A percentile compares a stretch with the other conserved stretches of the same genome.
Conservation (phyloP, 2,888 invertebrate genomes). For the Calameuta pallipes region DNA sequence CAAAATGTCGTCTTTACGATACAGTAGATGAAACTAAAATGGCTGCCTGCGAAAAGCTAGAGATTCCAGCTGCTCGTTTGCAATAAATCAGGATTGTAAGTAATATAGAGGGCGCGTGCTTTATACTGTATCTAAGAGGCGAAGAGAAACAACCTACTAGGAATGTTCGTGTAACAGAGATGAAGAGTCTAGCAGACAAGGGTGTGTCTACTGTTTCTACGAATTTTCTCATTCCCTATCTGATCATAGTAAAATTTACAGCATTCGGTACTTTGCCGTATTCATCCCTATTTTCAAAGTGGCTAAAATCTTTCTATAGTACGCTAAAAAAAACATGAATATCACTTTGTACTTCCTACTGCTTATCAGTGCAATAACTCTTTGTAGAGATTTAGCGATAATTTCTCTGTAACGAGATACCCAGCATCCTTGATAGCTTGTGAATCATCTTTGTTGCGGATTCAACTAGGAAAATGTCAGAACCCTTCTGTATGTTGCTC, state of each 20-base stretch:
- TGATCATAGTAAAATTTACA: neutral
- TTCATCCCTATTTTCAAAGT: neutral
- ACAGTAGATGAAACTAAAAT: constrained; percentile 14
- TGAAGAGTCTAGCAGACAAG: neutral
- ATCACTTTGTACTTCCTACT: neutral
- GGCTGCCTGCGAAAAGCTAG: constrained; percentile 17
- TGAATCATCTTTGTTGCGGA: constrained; percentile 8
- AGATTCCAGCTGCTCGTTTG: constrained; percentile 11
- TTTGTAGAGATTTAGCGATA: neutral
- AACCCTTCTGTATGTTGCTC: neutral
- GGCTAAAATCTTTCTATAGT: neutral
- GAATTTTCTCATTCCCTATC: neutral
- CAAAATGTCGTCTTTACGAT: neutral
- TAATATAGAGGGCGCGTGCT: neutral
- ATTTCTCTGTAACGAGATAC: neutral
- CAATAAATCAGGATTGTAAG: constrained; percentile 1
- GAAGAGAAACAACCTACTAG: neutral
- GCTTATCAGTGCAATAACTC: neutral
- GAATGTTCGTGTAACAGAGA: neutral
- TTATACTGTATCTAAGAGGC: neutral
- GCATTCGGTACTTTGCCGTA: neutral
- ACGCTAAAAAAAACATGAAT: neutral
- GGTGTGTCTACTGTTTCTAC: neutral
- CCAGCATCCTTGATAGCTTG: constrained; percentile 3
- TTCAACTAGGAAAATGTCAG: neutral